Percentiles rank a stretch among this genome's conserved stretches.
Evolutionary conservation across 53 echinoderm and acorn worm species (phyloP).

Genomic region (Paracentrotus lividus): DNA sequence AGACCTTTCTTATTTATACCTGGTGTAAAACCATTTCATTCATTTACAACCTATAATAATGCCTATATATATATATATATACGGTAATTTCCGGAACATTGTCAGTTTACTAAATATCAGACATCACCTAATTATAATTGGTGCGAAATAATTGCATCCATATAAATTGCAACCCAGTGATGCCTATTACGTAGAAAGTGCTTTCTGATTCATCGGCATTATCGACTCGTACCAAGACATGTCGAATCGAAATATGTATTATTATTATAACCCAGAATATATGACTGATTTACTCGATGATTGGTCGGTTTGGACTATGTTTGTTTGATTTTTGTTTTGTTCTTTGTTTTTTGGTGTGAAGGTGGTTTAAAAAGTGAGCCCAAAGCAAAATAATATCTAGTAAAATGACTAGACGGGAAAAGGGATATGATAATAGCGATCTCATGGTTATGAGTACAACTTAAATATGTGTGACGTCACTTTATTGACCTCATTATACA

Average conservation of each 20-base stretch:
- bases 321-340: too few relatives aligned
- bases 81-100: not conserved
- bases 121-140: not conserved
- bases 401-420: not conserved
- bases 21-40: not conserved
- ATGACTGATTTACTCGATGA: too few relatives aligned
- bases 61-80: not conserved
- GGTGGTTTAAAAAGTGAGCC: constrained; percentile 36
- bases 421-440: not conserved
- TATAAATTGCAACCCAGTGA: not conserved
- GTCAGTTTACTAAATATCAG: too few relatives aligned
- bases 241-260: too few relatives aligned
- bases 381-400: too few relatives aligned
- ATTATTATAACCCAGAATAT: too few relatives aligned
- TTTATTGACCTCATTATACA: not conserved
- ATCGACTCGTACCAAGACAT: too few relatives aligned
- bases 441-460: constrained; percentile 7
- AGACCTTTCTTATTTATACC: not conserved
- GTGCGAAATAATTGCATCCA: not conserved
- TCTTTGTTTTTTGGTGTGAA: too few relatives aligned
- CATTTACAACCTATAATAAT: not conserved
- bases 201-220: not conserved
- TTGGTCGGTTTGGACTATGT: too few relatives aligned
- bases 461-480: constrained; percentile 13
- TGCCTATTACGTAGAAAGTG: not conserved